Evolutionary conservation across 2,888 invertebrate genomes (phyloP), one percentile per base, ranked within the genome.

Genomic region (Diaperis boleti): DNA sequence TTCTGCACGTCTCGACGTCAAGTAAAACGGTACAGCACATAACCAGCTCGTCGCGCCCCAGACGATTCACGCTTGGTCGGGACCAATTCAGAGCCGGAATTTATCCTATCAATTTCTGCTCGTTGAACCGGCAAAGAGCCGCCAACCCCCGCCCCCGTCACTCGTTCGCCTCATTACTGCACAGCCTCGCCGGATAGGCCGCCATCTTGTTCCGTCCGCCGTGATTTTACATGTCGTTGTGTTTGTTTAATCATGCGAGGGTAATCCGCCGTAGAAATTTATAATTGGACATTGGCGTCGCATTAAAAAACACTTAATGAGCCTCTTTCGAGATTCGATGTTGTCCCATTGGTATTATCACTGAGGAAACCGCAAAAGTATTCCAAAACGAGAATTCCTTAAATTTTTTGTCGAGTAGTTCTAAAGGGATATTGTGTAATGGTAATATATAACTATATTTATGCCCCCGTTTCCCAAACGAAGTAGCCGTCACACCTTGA

Each of bases 61-160:
- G 75, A 74, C 74, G 76, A 77, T 83, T 84, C 83, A 83, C 84
- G 83, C 83, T 84, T 83, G 83, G 84, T 79, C 83, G 84, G 81
- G 83, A 83, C 84, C 84, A 84, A 85, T 85, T 85, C 85, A 84
- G 84, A 83, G 82, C 83, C 83, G 84, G 85, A 85, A 85, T 85
- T 85, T 85, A 85, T 85, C 85, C 85, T 83, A 85, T 85, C 85
- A 85, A 85, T 85, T 85, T 85, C 85, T 84, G 85, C 85, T 83
- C 84, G 84, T 82, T 84, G 84, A 84, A 84, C 85, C 83, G 85
- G 83, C 83, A 85, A 85, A 84, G 84, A 84, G 84, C 82, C 69
- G 66, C 69, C 70, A 71, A 71, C 70, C 71, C 62, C 65, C 67
- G 39, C 65, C 70, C 56, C 64, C 65, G 45, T 59, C 54, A 47